Base-by-base conservation (phyloP, 2,113 vertebrate genomes). In the Megaceryle maxima region DNA sequence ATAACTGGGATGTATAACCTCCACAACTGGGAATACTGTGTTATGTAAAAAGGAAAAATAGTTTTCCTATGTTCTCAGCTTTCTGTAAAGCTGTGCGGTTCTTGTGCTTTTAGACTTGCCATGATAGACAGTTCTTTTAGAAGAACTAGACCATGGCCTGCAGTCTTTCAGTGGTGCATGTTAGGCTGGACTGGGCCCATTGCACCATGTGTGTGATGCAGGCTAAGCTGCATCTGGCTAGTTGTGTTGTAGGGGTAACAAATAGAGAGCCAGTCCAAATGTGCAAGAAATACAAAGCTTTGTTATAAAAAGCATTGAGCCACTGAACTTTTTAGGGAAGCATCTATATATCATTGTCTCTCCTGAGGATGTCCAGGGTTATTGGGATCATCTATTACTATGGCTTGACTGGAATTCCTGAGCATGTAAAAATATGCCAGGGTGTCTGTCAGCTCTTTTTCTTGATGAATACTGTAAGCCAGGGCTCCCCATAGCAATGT, bases 261-360 rank as follows among this genome's bases (percentile, higher is more conserved):
- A 90, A 80, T 6, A 64, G 35, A 31, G 33, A 63, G 8, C 15
- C 21, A 59, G 14, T 64, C 46, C 69, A 31, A 76, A 92, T 83
- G 2, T 44, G 51, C 9, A 35, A 57, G 56, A 84, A 87, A 53
- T 50, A 35, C 3, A 35, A 87, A 64, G 15, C 20, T 67, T 84
- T 76, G 48, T 89, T 24, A 55, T 31, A 11, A 68, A 67, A 79
- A 26, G 26, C 53, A 56, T 2, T 31, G 28, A 82, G 44, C 25
- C 60, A 82, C 67, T 66, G 56, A 48, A 80, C 43, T 33, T 93
- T 78, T 63, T 16, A 43, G 39, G 33, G 17, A 48, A 77, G 25
- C 13, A 79, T 72, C 53, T 0, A 0, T 26, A 9, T 29, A 31
- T 70, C 17, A 2, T 0, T 14, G 11, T 46, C 26, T 73, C 50